phyloP scores from a whole-genome alignment of 2,113 vertebrate genomes.

The Hypocryptadius cinnamomeus region DNA sequence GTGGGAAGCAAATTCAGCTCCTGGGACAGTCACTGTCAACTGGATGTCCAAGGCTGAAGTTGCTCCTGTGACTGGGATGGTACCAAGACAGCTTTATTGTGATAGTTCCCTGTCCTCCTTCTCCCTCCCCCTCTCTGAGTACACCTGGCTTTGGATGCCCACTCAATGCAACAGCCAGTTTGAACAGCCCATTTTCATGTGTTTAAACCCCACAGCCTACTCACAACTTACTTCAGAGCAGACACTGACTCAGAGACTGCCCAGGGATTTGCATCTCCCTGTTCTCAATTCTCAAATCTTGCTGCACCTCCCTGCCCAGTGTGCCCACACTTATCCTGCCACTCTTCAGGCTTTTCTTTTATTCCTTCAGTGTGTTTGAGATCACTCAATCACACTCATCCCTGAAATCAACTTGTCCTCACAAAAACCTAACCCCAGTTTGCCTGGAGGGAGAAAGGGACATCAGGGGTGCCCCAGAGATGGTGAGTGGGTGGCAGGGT shows the following conservation, averaged over 20 bases:
- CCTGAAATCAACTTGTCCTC: not conserved
- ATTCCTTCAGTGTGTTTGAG: not conserved
- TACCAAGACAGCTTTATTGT: not conserved
- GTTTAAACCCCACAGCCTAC: not conserved
- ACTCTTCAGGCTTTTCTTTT: not conserved
- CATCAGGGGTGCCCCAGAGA: not conserved
- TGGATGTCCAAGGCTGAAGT: not conserved
- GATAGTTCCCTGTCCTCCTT: not conserved
- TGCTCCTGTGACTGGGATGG: not conserved
- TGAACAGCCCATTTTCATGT: not conserved
- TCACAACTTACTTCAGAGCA: not conserved
- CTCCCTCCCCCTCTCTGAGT: not conserved
- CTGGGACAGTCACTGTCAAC: not conserved
- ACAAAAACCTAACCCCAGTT: not conserved
- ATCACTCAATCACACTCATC: not conserved
- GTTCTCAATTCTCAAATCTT: not conserved
- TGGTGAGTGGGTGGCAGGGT: not conserved
- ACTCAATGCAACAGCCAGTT: not conserved
- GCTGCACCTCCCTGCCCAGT: not conserved
- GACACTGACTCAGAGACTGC: not conserved
- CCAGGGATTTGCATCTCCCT: not conserved
- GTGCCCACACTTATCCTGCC: not conserved
- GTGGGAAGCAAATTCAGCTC: constrained; percentile 35
- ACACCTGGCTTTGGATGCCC: not conserved
- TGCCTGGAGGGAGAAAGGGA: not conserved